Base-by-base conservation (phyloP, 2,113 vertebrate genomes). In the Clarias gariepinus region DNA sequence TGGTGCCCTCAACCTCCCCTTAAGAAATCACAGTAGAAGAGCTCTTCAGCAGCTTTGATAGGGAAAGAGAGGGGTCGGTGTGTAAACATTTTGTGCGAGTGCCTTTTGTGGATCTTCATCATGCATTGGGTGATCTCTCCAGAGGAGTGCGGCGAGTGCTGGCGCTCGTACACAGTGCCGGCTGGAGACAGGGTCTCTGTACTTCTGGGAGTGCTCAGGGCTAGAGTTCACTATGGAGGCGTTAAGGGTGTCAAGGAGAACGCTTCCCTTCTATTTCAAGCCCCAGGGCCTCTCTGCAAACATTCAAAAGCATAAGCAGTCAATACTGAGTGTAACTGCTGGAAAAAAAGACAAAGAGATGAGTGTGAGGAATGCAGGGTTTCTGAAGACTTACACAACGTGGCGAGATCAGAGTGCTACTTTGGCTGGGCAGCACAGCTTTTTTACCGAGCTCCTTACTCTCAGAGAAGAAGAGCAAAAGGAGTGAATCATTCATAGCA, bases 221-320 rank as follows among this genome's bases (percentile, higher is more conserved):
- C 94, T 93, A 91, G 92, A 95, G 95, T 95, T 96, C 95, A 95
- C 93, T 94, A 95, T 82, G 94, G 95, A 94, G 95, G 95, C 95
- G 95, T 95, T 88, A 88, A 95, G 94, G 93, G 94, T 95, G 95
- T 95, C 95, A 95, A 94, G 94, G 93, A 94, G 93, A 95, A 93
- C 91, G 90, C 93, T 93, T 92, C 92, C 93, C 94, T 93, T 82
- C 92, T 92, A 93, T 92, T 92, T 91, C 92, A 92, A 93, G 94
- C 94, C 95, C 90, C 91, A 89, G 95, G 95, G 94, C 92, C 91
- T 93, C 94, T 92, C 81, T 8, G 55, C 92, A 85, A 94, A 94
- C 94, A 95, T 94, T 95, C 94, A 95, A 95, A 95, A 94, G 93
- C 94, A 94, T 92, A 94, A 95, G 93, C 94, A 94, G 95, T 95